These are phyloP conservation scores for Phorcus lineatus DNA, from an alignment of 2,888 invertebrate species.

Conservation along the genomic window DNA sequence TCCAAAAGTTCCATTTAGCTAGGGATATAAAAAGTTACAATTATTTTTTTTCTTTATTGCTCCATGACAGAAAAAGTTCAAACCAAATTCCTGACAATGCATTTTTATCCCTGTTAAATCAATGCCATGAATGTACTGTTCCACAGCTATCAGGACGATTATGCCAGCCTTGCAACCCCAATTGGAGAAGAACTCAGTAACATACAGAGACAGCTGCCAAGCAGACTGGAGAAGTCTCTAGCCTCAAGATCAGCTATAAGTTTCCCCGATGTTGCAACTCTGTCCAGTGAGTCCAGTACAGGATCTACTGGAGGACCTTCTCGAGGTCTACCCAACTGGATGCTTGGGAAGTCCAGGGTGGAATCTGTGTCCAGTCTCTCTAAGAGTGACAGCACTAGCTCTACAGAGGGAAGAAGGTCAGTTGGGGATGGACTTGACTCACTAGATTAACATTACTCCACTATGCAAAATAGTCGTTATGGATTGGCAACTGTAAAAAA, in stretches of 20 bases:
- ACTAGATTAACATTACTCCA: too few relatives aligned
- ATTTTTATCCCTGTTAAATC: too few relatives aligned
- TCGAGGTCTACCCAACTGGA: constrained; percentile 52
- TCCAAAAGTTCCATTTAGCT: too few relatives aligned
- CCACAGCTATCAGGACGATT: constrained; percentile 29
- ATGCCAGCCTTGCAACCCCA: constrained; percentile 35
- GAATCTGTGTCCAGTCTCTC: constrained; percentile 21
- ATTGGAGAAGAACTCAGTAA: constrained; percentile 37
- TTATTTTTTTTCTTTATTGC: too few relatives aligned
- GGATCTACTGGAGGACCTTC: not conserved
- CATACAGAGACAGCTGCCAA: constrained; percentile 34
- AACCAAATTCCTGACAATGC: too few relatives aligned
- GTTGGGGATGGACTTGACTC: too few relatives aligned
- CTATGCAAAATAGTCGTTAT: too few relatives aligned
- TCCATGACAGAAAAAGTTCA: too few relatives aligned
- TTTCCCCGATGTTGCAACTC: not conserved
- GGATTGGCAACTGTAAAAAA: too few relatives aligned
- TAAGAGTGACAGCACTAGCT: constrained; percentile 26
- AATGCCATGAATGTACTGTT: too few relatives aligned
- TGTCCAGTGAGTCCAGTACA: not conserved
- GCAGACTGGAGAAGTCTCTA: constrained; percentile 3
- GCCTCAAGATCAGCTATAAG: not conserved
- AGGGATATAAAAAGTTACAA: too few relatives aligned
- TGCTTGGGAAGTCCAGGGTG: constrained; percentile 39
- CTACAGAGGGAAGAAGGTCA: constrained; percentile 25